A percentile compares a stretch with the other conserved stretches of the same genome.
phyloP scores from a whole-genome alignment of 2,797 vertebrate species.

The Eidolon dupreanum region DNA sequence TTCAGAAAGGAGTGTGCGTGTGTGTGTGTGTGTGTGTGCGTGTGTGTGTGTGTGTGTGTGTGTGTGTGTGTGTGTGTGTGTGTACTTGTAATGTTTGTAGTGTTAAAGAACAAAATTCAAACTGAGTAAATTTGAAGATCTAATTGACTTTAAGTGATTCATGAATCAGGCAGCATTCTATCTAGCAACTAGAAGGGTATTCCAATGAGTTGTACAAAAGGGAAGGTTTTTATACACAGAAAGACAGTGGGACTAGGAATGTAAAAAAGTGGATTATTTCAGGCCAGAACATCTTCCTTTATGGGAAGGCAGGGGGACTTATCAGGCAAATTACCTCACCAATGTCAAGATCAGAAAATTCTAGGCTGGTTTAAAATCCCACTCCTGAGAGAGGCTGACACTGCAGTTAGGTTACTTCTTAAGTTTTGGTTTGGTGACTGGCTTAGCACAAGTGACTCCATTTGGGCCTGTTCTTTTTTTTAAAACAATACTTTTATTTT shows the following conservation, averaged over 20 bases:
- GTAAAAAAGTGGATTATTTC: not conserved
- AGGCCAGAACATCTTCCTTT: not conserved
- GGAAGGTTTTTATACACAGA: not conserved
- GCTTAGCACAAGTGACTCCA: not conserved
- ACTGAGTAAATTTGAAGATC: not conserved
- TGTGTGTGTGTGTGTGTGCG: not conserved
- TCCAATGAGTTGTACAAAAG: not conserved
- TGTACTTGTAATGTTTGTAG: not conserved
- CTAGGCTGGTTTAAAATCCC: not conserved
- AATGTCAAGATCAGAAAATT: not conserved
- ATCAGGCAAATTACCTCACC: not conserved
- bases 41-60: not conserved
- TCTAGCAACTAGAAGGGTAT: not conserved
- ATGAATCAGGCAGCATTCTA: not conserved
- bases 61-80: not conserved
- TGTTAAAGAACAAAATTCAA: not conserved
- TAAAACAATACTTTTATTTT: not conserved
- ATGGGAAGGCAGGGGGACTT: not conserved
- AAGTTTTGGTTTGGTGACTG: not conserved
- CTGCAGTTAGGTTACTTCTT: not conserved
- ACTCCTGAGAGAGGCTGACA: not conserved
- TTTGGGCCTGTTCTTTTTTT: not conserved
- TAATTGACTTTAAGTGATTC: not conserved
- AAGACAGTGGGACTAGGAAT: not conserved
- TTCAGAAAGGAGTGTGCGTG: not conserved